Evolutionary conservation across 2,113 vertebrate genomes (phyloP).

Genomic region (Galbula dea): DNA sequence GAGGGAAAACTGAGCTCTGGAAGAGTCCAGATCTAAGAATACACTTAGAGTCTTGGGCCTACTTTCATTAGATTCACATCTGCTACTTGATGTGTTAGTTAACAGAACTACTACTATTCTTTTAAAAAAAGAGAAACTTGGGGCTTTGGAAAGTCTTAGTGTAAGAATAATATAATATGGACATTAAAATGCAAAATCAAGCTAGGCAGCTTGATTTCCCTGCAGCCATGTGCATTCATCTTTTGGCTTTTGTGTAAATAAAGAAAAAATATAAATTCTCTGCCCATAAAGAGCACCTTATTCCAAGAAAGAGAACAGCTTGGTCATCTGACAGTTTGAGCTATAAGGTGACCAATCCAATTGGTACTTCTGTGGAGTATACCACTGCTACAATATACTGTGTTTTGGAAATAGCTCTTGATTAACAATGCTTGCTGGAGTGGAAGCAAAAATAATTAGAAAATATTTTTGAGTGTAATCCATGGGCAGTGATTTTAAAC

Average conservation of each 20-base stretch:
- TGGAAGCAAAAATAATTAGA: conserved; percentile 69
- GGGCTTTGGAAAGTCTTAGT: not conserved
- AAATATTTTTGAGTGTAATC: conserved; percentile 45
- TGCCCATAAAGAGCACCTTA: not conserved
- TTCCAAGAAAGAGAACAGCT: not conserved
- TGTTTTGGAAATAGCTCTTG: conserved; percentile 55
- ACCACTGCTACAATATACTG: not conserved
- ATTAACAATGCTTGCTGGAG: conserved; percentile 53
- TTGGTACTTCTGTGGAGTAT: not conserved
- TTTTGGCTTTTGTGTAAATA: not conserved
- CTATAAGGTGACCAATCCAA: conserved; percentile 41
- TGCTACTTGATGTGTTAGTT: not conserved
- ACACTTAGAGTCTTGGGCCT: not conserved
- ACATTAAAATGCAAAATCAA: not conserved
- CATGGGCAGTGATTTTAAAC: conserved; percentile 24
- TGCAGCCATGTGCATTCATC: not conserved
- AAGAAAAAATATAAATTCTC: not conserved
- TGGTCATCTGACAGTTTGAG: not conserved
- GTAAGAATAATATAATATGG: no score
- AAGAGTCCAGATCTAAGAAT: not conserved
- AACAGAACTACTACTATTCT: not conserved
- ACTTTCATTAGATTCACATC: not conserved
- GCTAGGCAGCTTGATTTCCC: not conserved
- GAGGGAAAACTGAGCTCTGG: not conserved
- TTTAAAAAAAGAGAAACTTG: not conserved